Conservation (phyloP, 2,797 vertebrate species). For the Siniperca obscura region DNA sequence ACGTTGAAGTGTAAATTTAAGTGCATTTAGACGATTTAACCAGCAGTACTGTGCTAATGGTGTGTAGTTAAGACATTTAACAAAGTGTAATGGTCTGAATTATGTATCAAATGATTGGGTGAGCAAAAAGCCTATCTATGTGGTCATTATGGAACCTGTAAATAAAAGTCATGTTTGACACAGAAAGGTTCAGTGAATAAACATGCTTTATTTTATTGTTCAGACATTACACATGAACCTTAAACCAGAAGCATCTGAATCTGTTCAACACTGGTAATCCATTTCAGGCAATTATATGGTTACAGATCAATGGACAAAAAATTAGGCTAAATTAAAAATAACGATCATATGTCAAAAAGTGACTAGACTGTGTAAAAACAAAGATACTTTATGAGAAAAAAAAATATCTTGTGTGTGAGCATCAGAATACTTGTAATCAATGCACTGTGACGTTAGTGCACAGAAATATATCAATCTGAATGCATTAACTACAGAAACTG, state of each 20-base stretch:
- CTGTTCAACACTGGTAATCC: constrained; percentile 67
- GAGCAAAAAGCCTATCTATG: neutral
- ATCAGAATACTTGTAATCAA: constrained; percentile 18
- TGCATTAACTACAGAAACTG: neutral
- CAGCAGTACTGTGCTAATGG: neutral
- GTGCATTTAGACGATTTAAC: neutral
- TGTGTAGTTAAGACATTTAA: neutral
- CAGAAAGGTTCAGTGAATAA: constrained; percentile 60
- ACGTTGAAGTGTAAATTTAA: neutral
- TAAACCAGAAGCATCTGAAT: constrained; percentile 62
- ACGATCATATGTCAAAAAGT: constrained; percentile 20
- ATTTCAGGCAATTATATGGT: constrained; percentile 70
- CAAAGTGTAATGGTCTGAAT: neutral
- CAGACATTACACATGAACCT: constrained; percentile 70
- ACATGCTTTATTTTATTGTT: constrained; percentile 85
- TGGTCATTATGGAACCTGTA: constrained; percentile 36
- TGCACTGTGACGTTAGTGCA: constrained; percentile 4
- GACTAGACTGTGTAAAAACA: constrained; percentile 37
- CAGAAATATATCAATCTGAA: constrained; percentile 9
- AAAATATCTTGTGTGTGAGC: constrained; percentile 11
- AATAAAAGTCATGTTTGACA: constrained; percentile 54
- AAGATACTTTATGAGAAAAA: constrained; percentile 31
- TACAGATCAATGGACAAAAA: constrained; percentile 44
- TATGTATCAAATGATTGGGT: neutral
- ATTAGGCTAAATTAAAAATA: constrained; percentile 34